A percentile compares a stretch with the other conserved stretches of the same genome.
Conservation (phyloP, 2,888 invertebrate genomes). For the Hylaea fasciaria region DNA sequence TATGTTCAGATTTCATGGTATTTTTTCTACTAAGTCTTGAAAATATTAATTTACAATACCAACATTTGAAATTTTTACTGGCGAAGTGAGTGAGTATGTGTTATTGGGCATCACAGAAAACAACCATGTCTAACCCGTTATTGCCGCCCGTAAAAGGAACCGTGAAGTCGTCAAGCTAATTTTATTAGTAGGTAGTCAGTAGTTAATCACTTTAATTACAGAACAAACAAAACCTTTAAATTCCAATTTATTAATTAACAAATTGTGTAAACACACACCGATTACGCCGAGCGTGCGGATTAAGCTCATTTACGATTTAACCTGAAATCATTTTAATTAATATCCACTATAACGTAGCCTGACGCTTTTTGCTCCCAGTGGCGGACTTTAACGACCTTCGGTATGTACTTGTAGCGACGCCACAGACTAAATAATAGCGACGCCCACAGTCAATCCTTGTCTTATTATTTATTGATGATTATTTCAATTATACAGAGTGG, state of each 20-base stretch:
- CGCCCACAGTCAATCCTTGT: slow-evolving; percentile 72
- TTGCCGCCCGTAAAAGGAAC: too few species aligned
- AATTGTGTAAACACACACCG: slow-evolving; percentile 44
- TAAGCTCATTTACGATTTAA: slow-evolving; percentile 37
- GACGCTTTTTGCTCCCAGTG: slow-evolving; percentile 29
- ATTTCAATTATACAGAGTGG: slow-evolving; percentile 55
- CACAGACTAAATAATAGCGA: slow-evolving; percentile 41
- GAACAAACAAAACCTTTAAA: neutral
- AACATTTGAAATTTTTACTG: too few species aligned
- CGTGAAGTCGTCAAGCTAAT: too few species aligned
- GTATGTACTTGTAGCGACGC: slow-evolving; percentile 64
- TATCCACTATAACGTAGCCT: slow-evolving; percentile 30
- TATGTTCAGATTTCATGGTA: too few species aligned
- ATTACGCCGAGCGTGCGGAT: neutral
- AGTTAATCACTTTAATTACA: too few species aligned
- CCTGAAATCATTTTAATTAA: slow-evolving; percentile 40
- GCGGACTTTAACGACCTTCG: slow-evolving; percentile 59
- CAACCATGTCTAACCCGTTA: too few species aligned
- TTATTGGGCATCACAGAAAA: too few species aligned
- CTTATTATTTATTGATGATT: slow-evolving; percentile 64
- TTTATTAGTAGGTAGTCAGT: too few species aligned
- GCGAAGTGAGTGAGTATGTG: too few species aligned
- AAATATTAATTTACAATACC: too few species aligned
- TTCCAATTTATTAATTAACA: slow-evolving; percentile 37
- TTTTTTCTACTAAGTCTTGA: too few species aligned